Conservation (phyloP, 2,888 invertebrate species). For the Tupiocoris notatus region DNA sequence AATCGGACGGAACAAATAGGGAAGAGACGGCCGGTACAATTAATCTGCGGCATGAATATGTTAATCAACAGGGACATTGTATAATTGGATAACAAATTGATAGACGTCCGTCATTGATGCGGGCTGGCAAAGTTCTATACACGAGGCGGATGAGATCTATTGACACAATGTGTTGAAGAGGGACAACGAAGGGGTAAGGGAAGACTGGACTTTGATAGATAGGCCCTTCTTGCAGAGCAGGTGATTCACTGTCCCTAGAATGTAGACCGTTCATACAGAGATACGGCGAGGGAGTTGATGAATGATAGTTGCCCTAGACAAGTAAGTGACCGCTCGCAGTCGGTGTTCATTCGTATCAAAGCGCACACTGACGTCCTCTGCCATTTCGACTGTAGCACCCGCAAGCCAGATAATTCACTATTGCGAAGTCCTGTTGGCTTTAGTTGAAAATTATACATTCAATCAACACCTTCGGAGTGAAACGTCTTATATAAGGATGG, state of each 20-base stretch:
- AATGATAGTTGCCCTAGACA: too few relatives aligned
- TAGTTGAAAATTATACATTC: too few relatives aligned
- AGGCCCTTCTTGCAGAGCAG: slow-evolving; percentile 12
- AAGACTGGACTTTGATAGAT: slow-evolving; percentile 15
- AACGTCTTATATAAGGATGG: too few relatives aligned
- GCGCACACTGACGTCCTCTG: too few relatives aligned
- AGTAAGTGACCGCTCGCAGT: too few relatives aligned
- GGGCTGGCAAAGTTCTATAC: neutral
- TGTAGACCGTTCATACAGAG: too few relatives aligned
- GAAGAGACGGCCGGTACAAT: neutral
- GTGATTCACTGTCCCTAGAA: neutral
- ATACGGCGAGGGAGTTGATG: slow-evolving; percentile 1
- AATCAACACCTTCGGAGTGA: too few relatives aligned
- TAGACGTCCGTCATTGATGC: neutral
- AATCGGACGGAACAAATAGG: slow-evolving; percentile 13
- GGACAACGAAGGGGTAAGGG: slow-evolving; percentile 6
- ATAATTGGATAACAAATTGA: slow-evolving; percentile 35
- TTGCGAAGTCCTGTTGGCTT: too few relatives aligned
- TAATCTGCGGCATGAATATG: slow-evolving; percentile 32
- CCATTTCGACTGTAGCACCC: too few relatives aligned
- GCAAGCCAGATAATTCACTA: too few relatives aligned
- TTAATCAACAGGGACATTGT: slow-evolving; percentile 28
- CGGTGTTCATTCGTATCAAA: too few relatives aligned
- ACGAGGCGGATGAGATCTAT: neutral
- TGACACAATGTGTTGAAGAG: slow-evolving; percentile 17